Evolutionary conservation across 2,797 vertebrate genomes (phyloP), one percentile per base, ranked within the genome.

Genomic region (Siniperca undulata): DNA sequence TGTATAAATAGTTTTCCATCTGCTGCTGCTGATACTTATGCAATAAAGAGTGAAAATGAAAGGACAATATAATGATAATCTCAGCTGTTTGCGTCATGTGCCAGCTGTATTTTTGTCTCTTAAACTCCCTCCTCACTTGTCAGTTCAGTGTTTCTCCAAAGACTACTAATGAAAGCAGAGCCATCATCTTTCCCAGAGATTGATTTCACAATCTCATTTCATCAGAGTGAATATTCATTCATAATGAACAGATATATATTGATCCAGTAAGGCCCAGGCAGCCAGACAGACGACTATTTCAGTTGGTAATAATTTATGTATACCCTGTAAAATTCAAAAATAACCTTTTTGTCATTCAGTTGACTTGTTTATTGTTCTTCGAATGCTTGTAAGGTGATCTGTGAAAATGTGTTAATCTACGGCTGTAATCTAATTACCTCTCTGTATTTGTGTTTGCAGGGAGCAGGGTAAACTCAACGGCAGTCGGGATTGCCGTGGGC

Each of bases 401-500:
- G 17, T 67, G 40, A 58, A 38, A 22, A 59, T 55, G 5, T 78
- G 36, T 76, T 68, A 10, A 62, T 66, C n/a, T 44, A n/a, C 7
- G n/a, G 19, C n/a, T 20, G 0, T 55, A 48, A 68, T 69, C 42
- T 48, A 19, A 70, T 72, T 5, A 40, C 16, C 42, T 74, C 17
- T 60, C 9, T 83, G 30, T 56, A 6, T 82, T 67, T 80, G 12
- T 74, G 34, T 85, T 80, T 38, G 4, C 80, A 95, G 94, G 48
- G 4, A 93, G 90, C 87, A 74, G 20, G 2, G 89, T 91, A 5
- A 93, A 91, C 82, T 68, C 94, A 11, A 62, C 89, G 0, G 83
- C 88, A 0, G 84, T 95, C 0, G 95, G 95, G 3, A 10, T 96
- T 6, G 81, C 56, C 0, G 91, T 95, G 17, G 95, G 94, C 5